phyloP scores from a whole-genome alignment of 2,888 invertebrate genomes.

The Schizotus pectinicornis region DNA sequence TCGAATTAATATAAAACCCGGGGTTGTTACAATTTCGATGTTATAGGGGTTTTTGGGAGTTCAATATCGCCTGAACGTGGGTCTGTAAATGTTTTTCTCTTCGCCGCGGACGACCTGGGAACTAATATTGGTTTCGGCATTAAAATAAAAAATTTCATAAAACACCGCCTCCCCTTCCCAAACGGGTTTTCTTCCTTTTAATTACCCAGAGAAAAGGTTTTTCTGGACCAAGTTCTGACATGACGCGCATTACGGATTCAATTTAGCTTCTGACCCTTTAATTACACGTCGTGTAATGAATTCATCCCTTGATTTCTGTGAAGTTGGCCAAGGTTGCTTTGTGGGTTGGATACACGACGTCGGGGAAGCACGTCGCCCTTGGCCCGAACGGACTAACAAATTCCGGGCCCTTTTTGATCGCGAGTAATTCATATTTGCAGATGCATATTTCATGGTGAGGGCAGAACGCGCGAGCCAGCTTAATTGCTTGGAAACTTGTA shows the following conservation, averaged over 20 bases:
- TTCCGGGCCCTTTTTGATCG: constrained; percentile 5
- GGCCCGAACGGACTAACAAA: no score
- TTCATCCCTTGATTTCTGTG: constrained; percentile 26
- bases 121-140: background rate
- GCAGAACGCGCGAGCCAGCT: constrained; percentile 2
- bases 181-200: constrained; percentile 8
- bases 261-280: constrained; percentile 25
- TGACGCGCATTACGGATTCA: constrained; percentile 22
- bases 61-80: constrained; percentile 10
- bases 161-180: background rate
- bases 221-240: constrained; percentile 2
- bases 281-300: constrained; percentile 23
- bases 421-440: constrained; percentile 17
- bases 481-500: constrained; percentile 29
- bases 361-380: background rate
- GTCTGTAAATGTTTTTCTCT: background rate
- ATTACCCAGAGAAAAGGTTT: constrained; percentile 13
- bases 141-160: constrained; percentile 1
- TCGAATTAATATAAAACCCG: constrained; percentile 13
- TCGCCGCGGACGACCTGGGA: background rate
- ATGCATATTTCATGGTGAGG: constrained; percentile 24
- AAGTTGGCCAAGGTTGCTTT: constrained; percentile 15
- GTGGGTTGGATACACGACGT: constrained; percentile 9
- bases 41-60: background rate
- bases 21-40: no score